These are phyloP conservation scores for Hypselothyrea guttata DNA, from an alignment of 2,888 invertebrate genomes.

Conservation along the genomic window DNA sequence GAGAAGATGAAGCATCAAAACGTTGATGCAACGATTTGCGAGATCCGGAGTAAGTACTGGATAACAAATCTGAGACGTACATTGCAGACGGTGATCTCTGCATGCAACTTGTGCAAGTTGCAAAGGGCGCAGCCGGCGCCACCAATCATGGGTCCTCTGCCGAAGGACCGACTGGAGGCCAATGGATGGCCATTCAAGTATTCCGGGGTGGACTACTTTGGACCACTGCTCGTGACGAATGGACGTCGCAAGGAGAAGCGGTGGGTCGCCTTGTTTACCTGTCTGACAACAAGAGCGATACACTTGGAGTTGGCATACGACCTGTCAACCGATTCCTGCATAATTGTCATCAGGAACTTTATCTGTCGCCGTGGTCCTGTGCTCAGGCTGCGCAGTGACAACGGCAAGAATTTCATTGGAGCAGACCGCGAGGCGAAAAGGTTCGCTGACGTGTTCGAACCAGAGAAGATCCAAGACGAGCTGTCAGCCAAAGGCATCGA, in stretches of 20 bases:
- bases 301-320: conserved; percentile 9
- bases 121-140: background rate
- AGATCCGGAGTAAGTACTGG: too few species aligned
- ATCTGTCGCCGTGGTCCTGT: conserved; percentile 2
- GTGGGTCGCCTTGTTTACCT: too few species aligned
- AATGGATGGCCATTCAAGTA: background rate
- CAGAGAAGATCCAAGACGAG: too few species aligned
- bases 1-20: too few species aligned
- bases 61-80: too few species aligned
- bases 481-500: too few species aligned
- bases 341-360: conserved; percentile 13
- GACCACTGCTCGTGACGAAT: too few species aligned
- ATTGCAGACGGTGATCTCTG: too few species aligned
- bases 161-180: background rate
- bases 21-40: too few species aligned
- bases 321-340: conserved; percentile 15
- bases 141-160: background rate
- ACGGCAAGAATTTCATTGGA: conserved; percentile 10
- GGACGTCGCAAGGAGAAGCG: too few species aligned
- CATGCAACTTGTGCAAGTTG: background rate
- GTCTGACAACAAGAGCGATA: conserved; percentile 3
- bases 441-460: conserved; percentile 3
- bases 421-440: too few species aligned
- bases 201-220: background rate
- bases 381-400: conserved; percentile 4